Conservation (phyloP, 2,888 invertebrate species). For the Himalopsyche kuldschensis region DNA sequence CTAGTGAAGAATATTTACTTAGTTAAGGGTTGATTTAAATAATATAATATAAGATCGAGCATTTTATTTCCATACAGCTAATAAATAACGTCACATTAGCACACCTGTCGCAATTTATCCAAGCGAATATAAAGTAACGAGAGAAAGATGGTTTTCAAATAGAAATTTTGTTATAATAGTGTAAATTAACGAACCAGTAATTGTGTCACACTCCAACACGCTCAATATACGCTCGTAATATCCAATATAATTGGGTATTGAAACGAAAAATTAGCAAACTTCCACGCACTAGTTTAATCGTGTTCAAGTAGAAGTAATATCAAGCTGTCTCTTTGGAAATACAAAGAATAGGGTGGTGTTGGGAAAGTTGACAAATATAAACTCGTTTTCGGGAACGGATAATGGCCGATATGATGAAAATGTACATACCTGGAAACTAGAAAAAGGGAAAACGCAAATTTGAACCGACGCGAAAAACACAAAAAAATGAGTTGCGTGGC, state of each 20-base stretch:
- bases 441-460: too few relatives aligned
- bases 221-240: not conserved
- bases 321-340: too few relatives aligned
- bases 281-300: too few relatives aligned
- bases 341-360: too few relatives aligned
- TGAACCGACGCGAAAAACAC: too few relatives aligned
- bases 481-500: too few relatives aligned
- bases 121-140: not conserved
- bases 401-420: too few relatives aligned
- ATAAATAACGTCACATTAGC: not conserved
- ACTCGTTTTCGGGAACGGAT: too few relatives aligned
- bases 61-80: not conserved
- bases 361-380: too few relatives aligned
- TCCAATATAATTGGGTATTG: not conserved
- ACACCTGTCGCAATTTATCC: not conserved
- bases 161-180: not conserved
- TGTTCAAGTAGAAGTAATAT: too few relatives aligned
- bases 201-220: not conserved
- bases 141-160: not conserved
- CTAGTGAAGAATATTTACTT: not conserved
- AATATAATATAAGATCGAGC: not conserved
- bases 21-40: not conserved
- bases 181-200: not conserved
- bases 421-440: too few relatives aligned
- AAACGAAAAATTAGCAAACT: not conserved